These are phyloP conservation scores for Thumatha senex DNA, from an alignment of 2,888 invertebrate genomes.

Conservation along the genomic window DNA sequence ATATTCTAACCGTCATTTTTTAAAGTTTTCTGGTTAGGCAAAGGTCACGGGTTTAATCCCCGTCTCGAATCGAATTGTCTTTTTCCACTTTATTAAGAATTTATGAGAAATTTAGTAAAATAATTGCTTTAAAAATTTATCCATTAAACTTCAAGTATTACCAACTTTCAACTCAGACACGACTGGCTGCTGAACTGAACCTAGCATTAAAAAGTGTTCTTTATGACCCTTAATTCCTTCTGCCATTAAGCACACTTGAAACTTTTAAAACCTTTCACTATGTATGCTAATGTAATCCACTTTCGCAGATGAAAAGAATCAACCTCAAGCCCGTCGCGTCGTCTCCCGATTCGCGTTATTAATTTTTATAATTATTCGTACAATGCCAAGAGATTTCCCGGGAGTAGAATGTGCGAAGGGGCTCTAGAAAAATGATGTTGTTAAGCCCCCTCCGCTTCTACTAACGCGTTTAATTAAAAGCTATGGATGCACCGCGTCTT, in stretches of 20 bases:
- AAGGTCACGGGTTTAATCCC: too few relatives aligned
- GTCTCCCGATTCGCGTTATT: conserved; percentile 67
- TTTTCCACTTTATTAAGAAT: too few relatives aligned
- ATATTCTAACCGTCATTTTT: too few relatives aligned
- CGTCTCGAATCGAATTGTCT: too few relatives aligned
- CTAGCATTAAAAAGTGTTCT: conserved; percentile 34
- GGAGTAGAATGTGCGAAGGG: conserved; percentile 60
- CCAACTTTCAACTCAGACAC: conserved; percentile 33
- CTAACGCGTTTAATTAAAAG: conserved; percentile 75
- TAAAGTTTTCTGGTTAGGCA: too few relatives aligned
- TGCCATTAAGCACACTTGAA: conserved; percentile 40
- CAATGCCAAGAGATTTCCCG: conserved; percentile 69
- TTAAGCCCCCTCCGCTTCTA: conserved; percentile 60
- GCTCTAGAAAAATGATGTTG: conserved; percentile 75
- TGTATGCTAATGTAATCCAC: conserved; percentile 57
- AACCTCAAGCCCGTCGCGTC: conserved; percentile 35
- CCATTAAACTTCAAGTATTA: conserved; percentile 44
- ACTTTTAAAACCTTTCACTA: conserved; percentile 40
- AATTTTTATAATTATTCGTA: conserved; percentile 74
- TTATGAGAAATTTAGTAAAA: too few relatives aligned
- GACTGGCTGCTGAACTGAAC: conserved; percentile 42
- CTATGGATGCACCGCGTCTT: conserved; percentile 62
- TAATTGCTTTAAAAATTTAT: too few relatives aligned
- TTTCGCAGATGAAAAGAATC: conserved; percentile 53
- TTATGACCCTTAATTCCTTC: conserved; percentile 40